Evolutionary conservation across 2,888 invertebrate genomes (phyloP), one percentile per base, ranked within the genome.

Genomic region (Uropetala carovei): DNA sequence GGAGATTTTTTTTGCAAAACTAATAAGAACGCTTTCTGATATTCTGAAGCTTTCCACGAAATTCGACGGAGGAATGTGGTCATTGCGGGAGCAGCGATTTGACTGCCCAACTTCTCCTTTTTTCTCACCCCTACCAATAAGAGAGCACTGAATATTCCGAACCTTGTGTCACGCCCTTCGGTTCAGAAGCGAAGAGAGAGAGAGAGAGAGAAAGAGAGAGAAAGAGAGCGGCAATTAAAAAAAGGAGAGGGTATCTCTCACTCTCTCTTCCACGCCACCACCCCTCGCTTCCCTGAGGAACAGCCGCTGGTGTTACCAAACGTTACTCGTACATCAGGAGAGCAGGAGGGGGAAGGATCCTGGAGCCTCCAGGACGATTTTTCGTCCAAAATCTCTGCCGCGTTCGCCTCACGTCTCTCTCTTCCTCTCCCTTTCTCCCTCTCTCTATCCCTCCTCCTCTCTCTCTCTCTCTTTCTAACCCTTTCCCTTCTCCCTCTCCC

Each of bases 171-270:
- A 83, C 83, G 83, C 57, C 83, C 83, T 83, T 57, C n/a, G 57
- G 56, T 16, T 13, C 43, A 43, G 43, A 43, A 43, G 43, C 43
- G 43, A 43, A 43, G 43, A n/a, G n/a, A n/a, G n/a, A n/a, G n/a
- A n/a, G n/a, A n/a, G n/a, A n/a, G n/a, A n/a, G n/a, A n/a, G n/a
- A n/a, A n/a, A n/a, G n/a, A n/a, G n/a, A n/a, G n/a, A n/a, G n/a
- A n/a, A n/a, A n/a, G n/a, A 13, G 83, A 83, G 57, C 83, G n/a
- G 83, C 83, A 57, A 83, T 83, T 83, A 83, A 83, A 83, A 18
- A 75, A 10, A 57, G 56, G 13, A n/a, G 83, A 11, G n/a, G 18
- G 83, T 3, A 64, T 64, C n/a, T 56, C 57, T 56, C 18, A 16
- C 57, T 83, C 27, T 2, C 7, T 57, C 57, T 18, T 13, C 43